These are phyloP conservation scores for Battus philenor DNA, from an alignment of 1,140 invertebrate species.

Conservation along the genomic window DNA sequence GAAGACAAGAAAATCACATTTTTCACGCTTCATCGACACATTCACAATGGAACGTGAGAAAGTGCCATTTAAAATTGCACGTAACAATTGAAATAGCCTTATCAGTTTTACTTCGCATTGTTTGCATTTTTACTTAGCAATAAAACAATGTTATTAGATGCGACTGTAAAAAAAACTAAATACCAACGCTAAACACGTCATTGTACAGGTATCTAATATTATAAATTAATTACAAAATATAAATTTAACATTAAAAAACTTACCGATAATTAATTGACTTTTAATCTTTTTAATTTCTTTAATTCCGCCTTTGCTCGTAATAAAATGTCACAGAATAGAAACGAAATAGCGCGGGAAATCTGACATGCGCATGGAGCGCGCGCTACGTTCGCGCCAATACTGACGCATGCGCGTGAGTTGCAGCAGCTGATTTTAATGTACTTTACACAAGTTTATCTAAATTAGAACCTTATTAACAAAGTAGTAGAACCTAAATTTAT, in stretches of 20 bases:
- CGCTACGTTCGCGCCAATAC: conserved; percentile 48
- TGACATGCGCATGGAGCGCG: conserved; percentile 31
- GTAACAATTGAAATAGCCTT: conserved; percentile 10
- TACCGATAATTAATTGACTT: not conserved
- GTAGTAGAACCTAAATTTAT: conserved; percentile 5
- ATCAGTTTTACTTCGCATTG: not conserved
- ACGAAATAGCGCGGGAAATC: conserved; percentile 31
- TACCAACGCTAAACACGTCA: too few species aligned
- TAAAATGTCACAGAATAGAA: conserved; percentile 12
- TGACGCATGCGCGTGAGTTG: conserved; percentile 30
- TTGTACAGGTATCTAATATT: too few species aligned
- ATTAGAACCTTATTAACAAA: conserved; percentile 10
- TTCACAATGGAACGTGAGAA: conserved; percentile 2
- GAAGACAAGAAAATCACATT: conserved; percentile 2
- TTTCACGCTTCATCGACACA: conserved; percentile 4
- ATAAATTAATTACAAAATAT: too few species aligned
- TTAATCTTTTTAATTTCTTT: not conserved
- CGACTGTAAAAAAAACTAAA: too few species aligned
- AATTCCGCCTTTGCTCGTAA: too few species aligned
- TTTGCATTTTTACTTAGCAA: not conserved
- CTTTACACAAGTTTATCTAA: conserved; percentile 7
- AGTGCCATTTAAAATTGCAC: conserved; percentile 9
- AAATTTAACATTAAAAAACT: conserved; percentile 2
- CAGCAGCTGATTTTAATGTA: conserved; percentile 29
- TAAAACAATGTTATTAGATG: too few species aligned